Percentiles rank a stretch among this genome's conserved stretches.
These are phyloP conservation scores for Progne subis DNA, from an alignment of 2,113 vertebrate species.

Conservation along the genomic window DNA sequence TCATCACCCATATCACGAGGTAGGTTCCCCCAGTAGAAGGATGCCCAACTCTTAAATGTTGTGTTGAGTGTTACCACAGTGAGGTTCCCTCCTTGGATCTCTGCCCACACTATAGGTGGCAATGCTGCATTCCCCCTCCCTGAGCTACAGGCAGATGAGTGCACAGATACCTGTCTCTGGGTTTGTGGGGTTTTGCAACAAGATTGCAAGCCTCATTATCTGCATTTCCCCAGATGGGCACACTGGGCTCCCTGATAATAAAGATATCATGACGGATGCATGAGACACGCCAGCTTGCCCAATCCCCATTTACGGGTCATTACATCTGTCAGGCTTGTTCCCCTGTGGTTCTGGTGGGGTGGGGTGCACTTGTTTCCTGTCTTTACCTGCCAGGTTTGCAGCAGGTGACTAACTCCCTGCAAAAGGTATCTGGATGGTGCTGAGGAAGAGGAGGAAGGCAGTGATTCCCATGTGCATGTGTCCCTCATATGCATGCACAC, in stretches of 20 bases:
- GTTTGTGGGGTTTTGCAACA: conserved; percentile 38
- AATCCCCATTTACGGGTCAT: conserved; percentile 45
- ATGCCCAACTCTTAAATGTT: not conserved
- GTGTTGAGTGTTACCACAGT: not conserved
- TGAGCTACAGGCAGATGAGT: not conserved
- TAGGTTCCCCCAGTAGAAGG: not conserved
- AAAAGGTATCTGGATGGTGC: not conserved
- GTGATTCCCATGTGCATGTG: not conserved
- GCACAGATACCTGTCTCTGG: not conserved
- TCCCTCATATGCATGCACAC: not conserved
- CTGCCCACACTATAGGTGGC: not conserved
- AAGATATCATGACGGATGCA: conserved; percentile 1
- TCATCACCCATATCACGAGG: not conserved
- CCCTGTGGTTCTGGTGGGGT: conserved; percentile 12
- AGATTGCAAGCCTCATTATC: conserved; percentile 45
- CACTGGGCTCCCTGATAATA: not conserved
- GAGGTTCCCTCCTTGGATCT: not conserved
- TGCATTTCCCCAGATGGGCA: conserved; percentile 30
- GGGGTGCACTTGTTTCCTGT: conserved; percentile 48
- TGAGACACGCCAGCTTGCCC: conserved; percentile 46
- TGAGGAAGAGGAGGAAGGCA: not conserved
- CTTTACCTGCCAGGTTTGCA: not conserved
- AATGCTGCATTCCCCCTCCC: not conserved
- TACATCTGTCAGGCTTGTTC: conserved; percentile 53
- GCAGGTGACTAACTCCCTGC: not conserved